Conservation (phyloP, 1,140 invertebrate genomes). For the Ectropis grisescens region DNA sequence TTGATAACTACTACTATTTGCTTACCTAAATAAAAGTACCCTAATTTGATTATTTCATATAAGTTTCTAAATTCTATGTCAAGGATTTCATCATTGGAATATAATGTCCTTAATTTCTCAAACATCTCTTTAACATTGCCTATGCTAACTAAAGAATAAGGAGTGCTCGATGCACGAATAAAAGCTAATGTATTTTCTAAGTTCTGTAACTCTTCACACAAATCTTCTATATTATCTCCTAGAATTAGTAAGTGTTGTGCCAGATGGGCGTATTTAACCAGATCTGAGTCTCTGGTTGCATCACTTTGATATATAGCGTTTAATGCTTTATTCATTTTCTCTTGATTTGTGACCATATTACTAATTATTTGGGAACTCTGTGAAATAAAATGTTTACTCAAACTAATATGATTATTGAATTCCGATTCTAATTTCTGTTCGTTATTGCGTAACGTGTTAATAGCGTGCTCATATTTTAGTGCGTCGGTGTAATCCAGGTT, state of each 20-base stretch:
- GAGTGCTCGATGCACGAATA: constrained; percentile 16
- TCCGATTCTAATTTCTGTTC: constrained; percentile 8
- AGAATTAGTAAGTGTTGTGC: constrained; percentile 22
- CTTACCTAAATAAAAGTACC: no score
- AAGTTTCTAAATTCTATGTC: no score
- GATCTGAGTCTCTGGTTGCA: constrained; percentile 3
- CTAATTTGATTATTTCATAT: no score
- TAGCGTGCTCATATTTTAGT: constrained; percentile 13
- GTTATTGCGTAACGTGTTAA: constrained; percentile 9
- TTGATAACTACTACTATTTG: no score
- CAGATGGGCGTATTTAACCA: constrained; percentile 23
- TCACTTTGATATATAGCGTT: constrained; percentile 3
- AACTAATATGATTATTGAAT: constrained; percentile 15
- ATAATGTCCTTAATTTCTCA: no score
- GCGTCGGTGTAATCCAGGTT: constrained; percentile 15
- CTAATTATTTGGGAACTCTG: constrained; percentile 8
- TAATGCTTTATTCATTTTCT: constrained; percentile 5
- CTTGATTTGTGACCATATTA: constrained; percentile 10
- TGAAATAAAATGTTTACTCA: constrained; percentile 11
- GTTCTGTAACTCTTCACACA: constrained; percentile 19
- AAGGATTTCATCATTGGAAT: no score
- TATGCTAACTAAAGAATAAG: constrained; percentile 19
- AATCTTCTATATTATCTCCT: constrained; percentile 21
- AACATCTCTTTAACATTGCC: constrained; percentile 7
- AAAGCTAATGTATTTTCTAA: constrained; percentile 29